These are phyloP conservation scores for Catharus fuscescens DNA, from an alignment of 2,113 vertebrate genomes.

Conservation along the genomic window DNA sequence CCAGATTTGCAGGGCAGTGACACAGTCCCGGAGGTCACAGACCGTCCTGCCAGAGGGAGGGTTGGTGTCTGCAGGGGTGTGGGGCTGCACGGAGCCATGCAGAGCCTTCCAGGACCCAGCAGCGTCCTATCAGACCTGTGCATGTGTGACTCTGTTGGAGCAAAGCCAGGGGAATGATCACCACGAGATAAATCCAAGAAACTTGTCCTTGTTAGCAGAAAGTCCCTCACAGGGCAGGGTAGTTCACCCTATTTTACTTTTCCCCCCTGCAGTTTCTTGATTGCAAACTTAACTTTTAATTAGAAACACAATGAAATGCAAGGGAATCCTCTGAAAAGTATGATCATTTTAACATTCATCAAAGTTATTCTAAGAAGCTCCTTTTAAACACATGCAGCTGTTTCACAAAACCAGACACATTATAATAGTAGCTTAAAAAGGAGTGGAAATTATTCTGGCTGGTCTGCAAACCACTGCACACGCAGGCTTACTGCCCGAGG, in stretches of 20 bases:
- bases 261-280: neutral
- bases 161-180: neutral
- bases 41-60: neutral
- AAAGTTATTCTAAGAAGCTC: neutral
- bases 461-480: neutral
- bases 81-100: fast-evolving
- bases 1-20: neutral
- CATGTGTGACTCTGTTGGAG: neutral
- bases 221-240: neutral
- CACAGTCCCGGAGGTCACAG: neutral
- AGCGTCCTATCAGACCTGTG: neutral
- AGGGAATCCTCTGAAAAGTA: neutral
- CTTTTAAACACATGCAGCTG: neutral
- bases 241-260: neutral
- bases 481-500: conserved; percentile 39
- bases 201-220: neutral
- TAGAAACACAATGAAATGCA: neutral
- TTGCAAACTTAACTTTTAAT: neutral
- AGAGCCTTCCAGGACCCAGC: neutral
- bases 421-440: conserved; percentile 71
- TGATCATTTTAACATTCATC: neutral
- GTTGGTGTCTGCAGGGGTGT: neutral
- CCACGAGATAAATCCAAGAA: neutral
- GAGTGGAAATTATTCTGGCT: conserved; percentile 70
- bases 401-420: conserved; percentile 24